A percentile compares a stretch with the other conserved stretches of the same genome.
Evolutionary conservation across 2,113 vertebrate genomes (phyloP).

Genomic region (Oryzias curvinotus): DNA sequence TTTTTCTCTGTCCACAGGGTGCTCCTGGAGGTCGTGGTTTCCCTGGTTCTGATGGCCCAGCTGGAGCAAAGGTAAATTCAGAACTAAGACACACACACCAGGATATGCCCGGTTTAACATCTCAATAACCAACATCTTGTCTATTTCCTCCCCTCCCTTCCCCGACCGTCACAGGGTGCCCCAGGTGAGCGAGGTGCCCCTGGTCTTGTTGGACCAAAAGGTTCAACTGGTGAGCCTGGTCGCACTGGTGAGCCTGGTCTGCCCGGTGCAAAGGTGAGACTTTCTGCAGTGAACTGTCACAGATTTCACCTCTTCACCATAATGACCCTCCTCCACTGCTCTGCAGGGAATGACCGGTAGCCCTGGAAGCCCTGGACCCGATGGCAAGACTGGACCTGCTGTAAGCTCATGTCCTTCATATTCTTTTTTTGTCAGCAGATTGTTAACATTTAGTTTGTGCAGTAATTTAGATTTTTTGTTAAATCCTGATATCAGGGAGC

Average conservation of each 20-base stretch:
- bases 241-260: conserved; percentile 93
- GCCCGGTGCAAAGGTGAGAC: conserved; percentile 92
- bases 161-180: conserved; percentile 78
- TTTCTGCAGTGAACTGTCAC: neutral
- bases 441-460: neutral
- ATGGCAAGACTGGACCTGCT: conserved; percentile 89
- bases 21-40: conserved; percentile 93
- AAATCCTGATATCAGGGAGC: conserved; percentile 77
- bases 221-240: conserved; percentile 90
- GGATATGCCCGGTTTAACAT: neutral
- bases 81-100: neutral
- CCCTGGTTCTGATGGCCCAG: conserved; percentile 89
- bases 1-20: conserved; percentile 76
- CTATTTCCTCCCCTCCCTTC: neutral
- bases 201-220: conserved; percentile 88
- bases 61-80: conserved; percentile 87
- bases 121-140: neutral
- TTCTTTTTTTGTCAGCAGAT: neutral
- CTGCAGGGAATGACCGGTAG: conserved; percentile 95
- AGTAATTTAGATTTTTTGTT: conserved; percentile 1
- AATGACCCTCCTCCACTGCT: conserved; percentile 14
- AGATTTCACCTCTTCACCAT: neutral
- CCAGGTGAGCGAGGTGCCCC: conserved; percentile 89
- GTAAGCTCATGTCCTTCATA: conserved; percentile 78
- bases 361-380: conserved; percentile 94